phyloP scores from a whole-genome alignment of 1,140 invertebrate species.

The Drosophila micromelanica region DNA sequence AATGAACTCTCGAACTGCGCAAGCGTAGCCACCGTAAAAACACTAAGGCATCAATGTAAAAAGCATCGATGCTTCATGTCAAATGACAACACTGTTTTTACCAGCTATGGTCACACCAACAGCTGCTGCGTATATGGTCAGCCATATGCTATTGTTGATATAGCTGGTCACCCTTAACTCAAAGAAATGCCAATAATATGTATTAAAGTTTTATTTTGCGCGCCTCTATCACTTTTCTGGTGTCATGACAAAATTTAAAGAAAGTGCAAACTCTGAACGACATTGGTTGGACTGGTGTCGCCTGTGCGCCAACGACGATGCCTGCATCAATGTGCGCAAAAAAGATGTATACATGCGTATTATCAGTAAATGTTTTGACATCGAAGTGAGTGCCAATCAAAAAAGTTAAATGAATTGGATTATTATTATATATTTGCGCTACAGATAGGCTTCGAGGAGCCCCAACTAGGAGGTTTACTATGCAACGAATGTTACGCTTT shows the following conservation, averaged over 20 bases:
- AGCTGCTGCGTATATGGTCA: conserved; percentile 26
- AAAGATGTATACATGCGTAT: conserved; percentile 37
- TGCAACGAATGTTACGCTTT: conserved; percentile 50
- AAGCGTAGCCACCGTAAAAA: conserved; percentile 49
- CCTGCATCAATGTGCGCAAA: conserved; percentile 25
- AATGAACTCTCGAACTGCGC: conserved; percentile 25
- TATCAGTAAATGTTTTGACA: conserved; percentile 65
- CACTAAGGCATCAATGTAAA: conserved; percentile 9
- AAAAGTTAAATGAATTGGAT: too few species aligned
- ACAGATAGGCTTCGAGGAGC: conserved; percentile 58
- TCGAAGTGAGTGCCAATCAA: conserved; percentile 41
- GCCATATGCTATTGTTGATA: too few species aligned
- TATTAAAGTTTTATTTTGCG: conserved; percentile 1
- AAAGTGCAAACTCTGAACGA: not conserved
- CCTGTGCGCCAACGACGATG: conserved; percentile 53
- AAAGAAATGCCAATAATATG: conserved; percentile 1
- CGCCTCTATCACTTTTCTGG: not conserved
- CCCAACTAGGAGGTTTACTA: conserved; percentile 52
- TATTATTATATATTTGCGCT: not conserved
- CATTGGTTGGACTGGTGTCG: conserved; percentile 60
- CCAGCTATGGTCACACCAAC: conserved; percentile 24
- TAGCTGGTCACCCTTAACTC: conserved; percentile 8
- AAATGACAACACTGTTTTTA: not conserved
- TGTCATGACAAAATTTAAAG: conserved; percentile 1
- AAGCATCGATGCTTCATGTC: conserved; percentile 22